Percentiles rank a stretch among this genome's conserved stretches.
Conservation (phyloP, 2,888 invertebrate genomes). For the Synergus umbraculus region DNA sequence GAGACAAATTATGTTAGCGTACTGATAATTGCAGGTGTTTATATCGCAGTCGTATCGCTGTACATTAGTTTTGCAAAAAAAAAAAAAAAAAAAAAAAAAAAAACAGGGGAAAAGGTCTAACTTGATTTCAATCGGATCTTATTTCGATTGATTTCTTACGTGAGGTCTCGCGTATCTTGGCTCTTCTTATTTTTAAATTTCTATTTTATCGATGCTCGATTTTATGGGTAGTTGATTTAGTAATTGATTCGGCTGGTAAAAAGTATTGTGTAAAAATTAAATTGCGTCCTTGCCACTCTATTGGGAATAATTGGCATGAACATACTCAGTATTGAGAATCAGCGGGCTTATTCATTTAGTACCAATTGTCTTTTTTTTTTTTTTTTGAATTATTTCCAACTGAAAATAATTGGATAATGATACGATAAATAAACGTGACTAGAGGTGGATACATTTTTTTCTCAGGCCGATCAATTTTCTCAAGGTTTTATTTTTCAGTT, state of each 20-base stretch:
- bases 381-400: not conserved
- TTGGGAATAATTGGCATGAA: too few species aligned
- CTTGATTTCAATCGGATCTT: conserved; percentile 42
- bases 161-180: conserved; percentile 36
- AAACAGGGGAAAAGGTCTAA: not conserved
- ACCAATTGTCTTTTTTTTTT: not conserved
- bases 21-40: conserved; percentile 58
- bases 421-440: too few species aligned
- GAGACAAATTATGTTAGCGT: conserved; percentile 57
- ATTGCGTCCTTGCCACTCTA: not conserved
- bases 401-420: too few species aligned
- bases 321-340: too few species aligned
- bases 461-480: too few species aligned
- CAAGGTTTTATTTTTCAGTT: too few species aligned
- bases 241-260: not conserved
- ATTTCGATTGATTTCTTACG: conserved; percentile 57
- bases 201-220: not conserved
- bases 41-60: conserved; percentile 1
- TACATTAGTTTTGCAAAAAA: not conserved
- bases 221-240: not conserved
- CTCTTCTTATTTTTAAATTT: not conserved
- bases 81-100: too few species aligned
- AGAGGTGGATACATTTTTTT: too few species aligned
- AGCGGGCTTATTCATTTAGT: not conserved
- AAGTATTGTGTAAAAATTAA: not conserved